Conservation (phyloP, 2,888 invertebrate genomes). For the Caenorhabditis becei region DNA sequence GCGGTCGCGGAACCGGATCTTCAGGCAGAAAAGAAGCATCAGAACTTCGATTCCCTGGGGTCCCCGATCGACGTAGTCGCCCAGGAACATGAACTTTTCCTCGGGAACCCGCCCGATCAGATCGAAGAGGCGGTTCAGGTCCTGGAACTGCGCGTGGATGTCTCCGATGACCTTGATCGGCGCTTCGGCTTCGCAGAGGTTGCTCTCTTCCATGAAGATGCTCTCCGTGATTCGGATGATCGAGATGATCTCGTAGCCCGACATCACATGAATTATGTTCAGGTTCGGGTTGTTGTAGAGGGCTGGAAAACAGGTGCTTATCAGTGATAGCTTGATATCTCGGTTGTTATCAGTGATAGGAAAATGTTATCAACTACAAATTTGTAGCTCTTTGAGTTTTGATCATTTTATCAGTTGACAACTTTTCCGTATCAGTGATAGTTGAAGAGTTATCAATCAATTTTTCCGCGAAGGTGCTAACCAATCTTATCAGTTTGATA, state of each 20-base stretch:
- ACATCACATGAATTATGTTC: slow-evolving; percentile 66
- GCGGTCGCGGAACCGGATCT: slow-evolving; percentile 74
- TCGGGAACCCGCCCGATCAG: slow-evolving; percentile 76
- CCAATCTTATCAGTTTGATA: neutral
- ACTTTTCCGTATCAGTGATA: neutral
- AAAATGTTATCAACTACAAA: too few species aligned
- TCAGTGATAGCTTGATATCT: too few species aligned
- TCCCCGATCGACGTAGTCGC: slow-evolving; percentile 79
- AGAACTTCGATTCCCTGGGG: slow-evolving; percentile 76
- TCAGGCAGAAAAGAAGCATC: slow-evolving; percentile 73
- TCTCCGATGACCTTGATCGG: slow-evolving; percentile 78
- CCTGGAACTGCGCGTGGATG: slow-evolving; percentile 76
- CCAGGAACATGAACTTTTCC: slow-evolving; percentile 73
- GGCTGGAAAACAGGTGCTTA: slow-evolving; percentile 49
- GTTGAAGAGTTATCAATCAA: too few species aligned
- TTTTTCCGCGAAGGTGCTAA: neutral
- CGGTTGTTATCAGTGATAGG: too few species aligned
- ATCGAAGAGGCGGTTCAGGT: slow-evolving; percentile 76
- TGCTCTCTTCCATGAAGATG: slow-evolving; percentile 71
- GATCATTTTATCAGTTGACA: neutral
- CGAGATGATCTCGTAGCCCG: slow-evolving; percentile 69
- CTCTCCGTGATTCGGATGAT: slow-evolving; percentile 60
- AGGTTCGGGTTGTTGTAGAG: slow-evolving; percentile 66
- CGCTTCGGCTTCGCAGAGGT: slow-evolving; percentile 73
- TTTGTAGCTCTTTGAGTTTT: neutral